phyloP scores from a whole-genome alignment of 2,113 vertebrate species.

The Cyanoderma ruficeps region DNA sequence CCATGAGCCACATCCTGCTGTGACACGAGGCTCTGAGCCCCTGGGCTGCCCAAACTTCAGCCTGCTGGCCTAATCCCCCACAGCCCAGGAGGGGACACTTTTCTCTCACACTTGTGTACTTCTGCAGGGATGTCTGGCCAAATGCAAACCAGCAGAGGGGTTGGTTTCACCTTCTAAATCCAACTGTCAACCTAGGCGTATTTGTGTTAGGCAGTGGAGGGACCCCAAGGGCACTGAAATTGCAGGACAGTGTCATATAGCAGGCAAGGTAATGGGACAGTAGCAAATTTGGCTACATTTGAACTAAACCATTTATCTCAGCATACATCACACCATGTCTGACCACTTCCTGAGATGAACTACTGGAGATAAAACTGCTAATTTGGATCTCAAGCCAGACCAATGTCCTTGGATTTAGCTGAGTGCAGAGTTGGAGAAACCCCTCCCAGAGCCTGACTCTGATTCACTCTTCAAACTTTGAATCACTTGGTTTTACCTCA shows the following conservation, averaged over 20 bases:
- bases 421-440: not conserved
- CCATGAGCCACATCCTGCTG: not conserved
- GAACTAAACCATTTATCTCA: not conserved
- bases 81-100: not conserved
- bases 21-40: not conserved
- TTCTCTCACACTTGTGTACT: not conserved
- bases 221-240: not conserved
- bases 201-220: not conserved
- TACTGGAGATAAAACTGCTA: not conserved
- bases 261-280: not conserved
- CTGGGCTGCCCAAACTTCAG: not conserved
- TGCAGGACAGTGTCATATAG: fast-evolving
- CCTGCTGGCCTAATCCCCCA: not conserved
- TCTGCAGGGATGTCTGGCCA: not conserved
- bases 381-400: not conserved
- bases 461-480: constrained; percentile 5
- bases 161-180: not conserved
- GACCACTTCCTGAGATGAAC: not conserved
- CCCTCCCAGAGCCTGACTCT: not conserved
- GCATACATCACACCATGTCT: not conserved
- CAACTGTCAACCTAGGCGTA: not conserved
- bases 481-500: not conserved
- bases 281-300: not conserved
- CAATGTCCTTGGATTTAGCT: not conserved
- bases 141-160: not conserved